Base-by-base conservation (phyloP, 2,888 invertebrate genomes). In the Itoplectis maculator region DNA sequence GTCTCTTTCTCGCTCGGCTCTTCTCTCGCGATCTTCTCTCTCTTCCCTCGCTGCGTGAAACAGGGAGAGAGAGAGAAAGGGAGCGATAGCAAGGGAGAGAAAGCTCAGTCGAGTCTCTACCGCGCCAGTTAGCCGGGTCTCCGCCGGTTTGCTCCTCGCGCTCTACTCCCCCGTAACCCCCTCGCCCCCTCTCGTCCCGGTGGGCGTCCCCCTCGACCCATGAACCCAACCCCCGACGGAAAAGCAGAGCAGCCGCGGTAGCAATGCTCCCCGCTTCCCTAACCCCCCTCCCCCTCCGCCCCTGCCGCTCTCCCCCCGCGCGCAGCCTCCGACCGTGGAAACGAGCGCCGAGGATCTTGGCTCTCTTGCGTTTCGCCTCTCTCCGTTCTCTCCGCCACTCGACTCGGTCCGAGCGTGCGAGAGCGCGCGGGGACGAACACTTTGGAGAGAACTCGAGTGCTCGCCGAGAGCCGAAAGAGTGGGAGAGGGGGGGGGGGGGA, bases 261-360 rank as follows among this genome's bases (percentile, higher is more conserved):
- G 49, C 49, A 40, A 29, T 29, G 29, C 29, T 29, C 5, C 29
- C 29, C 5, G 2, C 29, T n/a, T n/a, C n/a, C n/a, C n/a, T n/a
- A n/a, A n/a, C n/a, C n/a, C 56, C 81, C 72, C 61, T 20, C 63
- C 81, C 68, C 69, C 79, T n/a, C n/a, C n/a, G n/a, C 29, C 56
- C 79, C 73, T 61, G 15, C 65, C 79, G 65, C 70, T 77, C 29
- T 2, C 29, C 29, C 29, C 29, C 3, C 29, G 29, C 29, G 29
- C 29, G 66, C 76, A 63, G 49, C 66, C 79, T 72, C 73, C 35
- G 3, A 18, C 47, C 72, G 66, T 49, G 54, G 49, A 83, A 81
- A 74, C 77, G 81, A 82, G 80, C n/a, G n/a, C 77, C 73, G 69
- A 79, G 63, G 76, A 85, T 85, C 83, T 84, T 73, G 80, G 77